Evolutionary conservation across 2,888 invertebrate species (phyloP), one percentile per base, ranked within the genome.

Genomic region (Iphiclides podalirius): DNA sequence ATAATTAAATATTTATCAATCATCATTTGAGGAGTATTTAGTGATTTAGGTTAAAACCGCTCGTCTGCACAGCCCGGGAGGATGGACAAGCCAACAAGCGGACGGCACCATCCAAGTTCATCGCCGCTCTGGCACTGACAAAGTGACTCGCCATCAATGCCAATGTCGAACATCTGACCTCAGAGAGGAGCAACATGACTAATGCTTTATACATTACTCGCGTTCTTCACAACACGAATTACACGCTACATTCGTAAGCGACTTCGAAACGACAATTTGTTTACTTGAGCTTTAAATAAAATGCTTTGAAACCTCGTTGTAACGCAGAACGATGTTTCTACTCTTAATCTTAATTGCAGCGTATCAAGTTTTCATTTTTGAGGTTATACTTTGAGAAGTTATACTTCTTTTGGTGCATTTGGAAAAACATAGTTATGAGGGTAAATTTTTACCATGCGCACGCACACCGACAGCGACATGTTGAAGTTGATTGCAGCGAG

Each of bases 61-160:
- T 33, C 64, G 73, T 73, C 56, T 71, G 58, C 45, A 28, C 47
- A 39, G 47, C 17, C 36, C 28, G 8, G 28, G 7, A 28, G 8
- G 8, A 28, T 9, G 28, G n/a, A n/a, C n/a, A n/a, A n/a, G n/a
- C n/a, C n/a, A n/a, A n/a, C n/a, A 28, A 4, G 20, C 20, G 20
- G 75, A 75, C 74, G 74, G 67, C 67, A 60, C 61, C 70, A 75
- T 76, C 70, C 66, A 72, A 67, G 72, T 73, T 72, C 72, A 75
- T 72, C 66, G 57, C 51, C 54, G 51, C 58, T 56, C 61, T 76
- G 81, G 75, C 83, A 80, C 67, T 82, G 81, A 84, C 72, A 78
- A 79, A 84, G 75, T 66, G 68, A 20, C 45, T 48, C 60, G 61
- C 57, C 64, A 61, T 67, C 64, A 67, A 63, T 65, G 64, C 61